These are phyloP conservation scores for Trogon surrucura DNA, from an alignment of 2,113 vertebrate species.

Conservation along the genomic window DNA sequence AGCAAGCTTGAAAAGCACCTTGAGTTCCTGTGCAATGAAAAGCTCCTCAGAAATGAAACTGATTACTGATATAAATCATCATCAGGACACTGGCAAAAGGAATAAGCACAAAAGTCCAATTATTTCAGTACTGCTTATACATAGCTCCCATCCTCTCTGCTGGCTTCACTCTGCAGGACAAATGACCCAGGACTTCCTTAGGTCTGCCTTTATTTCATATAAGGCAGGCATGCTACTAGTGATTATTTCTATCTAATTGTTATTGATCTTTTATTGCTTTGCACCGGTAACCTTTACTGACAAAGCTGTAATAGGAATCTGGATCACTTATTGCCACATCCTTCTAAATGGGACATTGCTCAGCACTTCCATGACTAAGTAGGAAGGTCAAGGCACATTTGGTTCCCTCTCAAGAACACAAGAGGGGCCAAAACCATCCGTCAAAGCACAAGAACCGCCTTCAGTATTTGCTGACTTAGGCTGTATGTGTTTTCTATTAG, in stretches of 20 bases:
- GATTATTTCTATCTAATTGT: slow-evolving; percentile 51
- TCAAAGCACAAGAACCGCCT: neutral
- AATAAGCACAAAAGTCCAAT: neutral
- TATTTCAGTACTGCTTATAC: slow-evolving; percentile 5
- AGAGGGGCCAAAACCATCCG: neutral
- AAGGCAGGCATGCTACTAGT: neutral
- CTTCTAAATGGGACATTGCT: slow-evolving; percentile 30
- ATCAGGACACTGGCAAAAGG: neutral
- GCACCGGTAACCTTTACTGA: neutral
- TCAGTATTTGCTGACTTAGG: neutral
- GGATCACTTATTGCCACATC: slow-evolving; percentile 16
- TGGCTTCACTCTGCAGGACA: neutral
- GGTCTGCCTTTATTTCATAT: neutral
- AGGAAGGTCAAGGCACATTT: slow-evolving; percentile 25
- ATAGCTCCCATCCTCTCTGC: neutral
- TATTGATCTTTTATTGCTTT: slow-evolving; percentile 54
- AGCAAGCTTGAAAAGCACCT: slow-evolving; percentile 61
- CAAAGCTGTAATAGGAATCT: slow-evolving; percentile 36
- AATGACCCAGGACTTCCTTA: neutral
- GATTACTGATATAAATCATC: slow-evolving; percentile 43
- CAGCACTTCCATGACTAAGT: slow-evolving; percentile 4
- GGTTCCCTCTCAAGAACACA: neutral
- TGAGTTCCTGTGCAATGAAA: slow-evolving; percentile 4
- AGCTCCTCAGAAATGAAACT: neutral
- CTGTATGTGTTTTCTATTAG: neutral